phyloP scores from a whole-genome alignment of 1,140 invertebrate species.

The Papilio xuthus region DNA sequence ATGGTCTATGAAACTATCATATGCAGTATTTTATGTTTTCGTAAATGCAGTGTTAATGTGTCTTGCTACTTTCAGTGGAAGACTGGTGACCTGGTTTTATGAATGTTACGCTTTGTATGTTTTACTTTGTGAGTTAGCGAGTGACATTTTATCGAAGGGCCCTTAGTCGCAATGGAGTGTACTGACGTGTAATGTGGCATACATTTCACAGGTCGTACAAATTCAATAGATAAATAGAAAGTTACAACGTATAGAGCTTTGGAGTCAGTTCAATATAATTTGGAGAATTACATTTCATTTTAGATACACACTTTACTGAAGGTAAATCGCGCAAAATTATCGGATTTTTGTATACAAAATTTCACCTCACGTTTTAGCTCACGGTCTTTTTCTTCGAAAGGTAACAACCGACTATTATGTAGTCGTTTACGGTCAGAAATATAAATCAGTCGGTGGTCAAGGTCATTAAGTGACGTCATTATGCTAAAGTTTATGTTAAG shows the following conservation, averaged over 20 bases:
- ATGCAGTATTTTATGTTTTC: background rate
- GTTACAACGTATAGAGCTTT: background rate
- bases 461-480: conserved; percentile 11
- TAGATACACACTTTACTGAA: background rate
- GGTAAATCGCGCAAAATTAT: background rate
- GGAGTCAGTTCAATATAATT: background rate
- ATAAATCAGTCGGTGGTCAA: conserved; percentile 2
- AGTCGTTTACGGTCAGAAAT: background rate
- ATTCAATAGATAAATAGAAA: conserved; percentile 3
- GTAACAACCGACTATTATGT: background rate
- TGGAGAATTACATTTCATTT: background rate
- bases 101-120: conserved; percentile 10
- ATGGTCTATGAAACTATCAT: background rate
- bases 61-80: conserved; percentile 14
- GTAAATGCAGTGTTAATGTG: conserved; percentile 16
- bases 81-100: conserved; percentile 3
- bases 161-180: background rate
- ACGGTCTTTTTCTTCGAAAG: conserved; percentile 2
- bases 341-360: background rate
- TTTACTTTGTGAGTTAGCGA: conserved; percentile 19
- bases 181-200: background rate
- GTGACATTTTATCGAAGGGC: conserved; percentile 23
- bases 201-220: background rate
- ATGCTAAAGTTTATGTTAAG: background rate
- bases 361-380: conserved; percentile 16